Percentiles rank a stretch among this genome's conserved stretches.
Conservation (phyloP, 1,140 invertebrate species). For the Drosophila equinoxialis region DNA sequence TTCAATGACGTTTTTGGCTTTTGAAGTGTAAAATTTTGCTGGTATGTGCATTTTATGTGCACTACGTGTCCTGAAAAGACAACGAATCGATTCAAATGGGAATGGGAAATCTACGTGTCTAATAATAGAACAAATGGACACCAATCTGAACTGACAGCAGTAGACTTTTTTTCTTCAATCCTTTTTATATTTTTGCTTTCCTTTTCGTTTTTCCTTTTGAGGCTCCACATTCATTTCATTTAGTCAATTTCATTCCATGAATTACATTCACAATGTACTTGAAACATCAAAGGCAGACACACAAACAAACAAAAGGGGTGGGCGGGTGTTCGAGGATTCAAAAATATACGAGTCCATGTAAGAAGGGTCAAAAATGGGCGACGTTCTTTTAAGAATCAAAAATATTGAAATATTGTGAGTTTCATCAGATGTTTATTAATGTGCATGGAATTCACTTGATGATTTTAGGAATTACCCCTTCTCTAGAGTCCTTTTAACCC, state of each 20-base stretch:
- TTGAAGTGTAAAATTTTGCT: conserved; percentile 48
- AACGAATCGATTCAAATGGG: conserved; percentile 7
- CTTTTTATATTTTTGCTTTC: background rate
- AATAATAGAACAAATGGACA: conserved; percentile 49
- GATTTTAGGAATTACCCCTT: background rate
- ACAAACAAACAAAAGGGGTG: background rate
- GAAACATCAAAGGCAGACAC: conserved; percentile 64
- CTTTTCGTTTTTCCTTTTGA: too few species aligned
- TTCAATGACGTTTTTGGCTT: conserved; percentile 32
- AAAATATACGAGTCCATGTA: background rate
- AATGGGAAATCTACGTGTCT: conserved; percentile 16
- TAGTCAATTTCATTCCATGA: conserved; percentile 58
- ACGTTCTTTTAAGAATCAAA: too few species aligned
- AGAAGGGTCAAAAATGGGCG: background rate
- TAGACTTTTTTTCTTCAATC: background rate
- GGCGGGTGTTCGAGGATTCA: conserved; percentile 3
- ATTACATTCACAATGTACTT: conserved; percentile 58
- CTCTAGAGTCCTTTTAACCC: background rate
- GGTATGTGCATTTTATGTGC: conserved; percentile 66
- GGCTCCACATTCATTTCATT: conserved; percentile 31
- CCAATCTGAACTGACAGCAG: conserved; percentile 16
- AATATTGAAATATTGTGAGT: too few species aligned
- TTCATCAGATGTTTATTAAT: too few species aligned
- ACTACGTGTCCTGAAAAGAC: conserved; percentile 57
- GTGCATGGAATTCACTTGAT: too few species aligned